Conservation (phyloP, 2,113 vertebrate species). For the Rafetus swinhoei region DNA sequence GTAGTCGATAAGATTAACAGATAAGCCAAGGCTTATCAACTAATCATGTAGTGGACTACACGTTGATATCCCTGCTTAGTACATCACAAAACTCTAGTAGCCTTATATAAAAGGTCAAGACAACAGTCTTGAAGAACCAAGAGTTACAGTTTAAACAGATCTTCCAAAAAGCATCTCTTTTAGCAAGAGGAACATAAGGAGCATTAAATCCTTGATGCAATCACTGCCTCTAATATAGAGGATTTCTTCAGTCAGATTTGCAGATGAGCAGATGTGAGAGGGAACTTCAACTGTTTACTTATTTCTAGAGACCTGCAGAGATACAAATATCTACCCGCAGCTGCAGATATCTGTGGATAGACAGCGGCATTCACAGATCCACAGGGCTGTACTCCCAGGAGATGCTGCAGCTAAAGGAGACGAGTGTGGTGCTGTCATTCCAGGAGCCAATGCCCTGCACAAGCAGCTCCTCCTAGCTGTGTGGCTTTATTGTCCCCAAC, state of each 20-base stretch:
- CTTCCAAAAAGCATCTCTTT: constrained; percentile 9
- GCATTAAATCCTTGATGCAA: constrained; percentile 27
- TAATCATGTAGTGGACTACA: too few relatives aligned
- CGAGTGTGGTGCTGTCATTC: too few relatives aligned
- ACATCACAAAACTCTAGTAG: constrained; percentile 21
- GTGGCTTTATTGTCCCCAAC: too few relatives aligned
- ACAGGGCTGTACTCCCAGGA: too few relatives aligned
- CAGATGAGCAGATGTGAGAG: background rate
- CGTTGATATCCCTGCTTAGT: background rate
- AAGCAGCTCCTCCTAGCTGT: too few relatives aligned
- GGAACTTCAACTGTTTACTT: background rate
- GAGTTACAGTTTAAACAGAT: constrained; percentile 35
- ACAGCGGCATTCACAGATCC: too few relatives aligned
- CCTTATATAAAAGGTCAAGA: background rate
- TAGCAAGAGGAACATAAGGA: constrained; percentile 25
- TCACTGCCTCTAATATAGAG: constrained; percentile 30
- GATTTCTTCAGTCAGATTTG: constrained; percentile 13
- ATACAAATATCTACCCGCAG: too few relatives aligned
- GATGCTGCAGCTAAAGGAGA: too few relatives aligned
- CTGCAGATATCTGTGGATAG: too few relatives aligned
- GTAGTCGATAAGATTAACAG: too few relatives aligned
- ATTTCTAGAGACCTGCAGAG: background rate
- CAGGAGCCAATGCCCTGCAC: too few relatives aligned
- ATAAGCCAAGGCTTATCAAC: too few relatives aligned
- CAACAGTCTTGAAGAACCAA: background rate